Percentiles rank a stretch among this genome's conserved stretches.
Conservation (phyloP, 2,113 vertebrate species). For the Vicugna pacos region DNA sequence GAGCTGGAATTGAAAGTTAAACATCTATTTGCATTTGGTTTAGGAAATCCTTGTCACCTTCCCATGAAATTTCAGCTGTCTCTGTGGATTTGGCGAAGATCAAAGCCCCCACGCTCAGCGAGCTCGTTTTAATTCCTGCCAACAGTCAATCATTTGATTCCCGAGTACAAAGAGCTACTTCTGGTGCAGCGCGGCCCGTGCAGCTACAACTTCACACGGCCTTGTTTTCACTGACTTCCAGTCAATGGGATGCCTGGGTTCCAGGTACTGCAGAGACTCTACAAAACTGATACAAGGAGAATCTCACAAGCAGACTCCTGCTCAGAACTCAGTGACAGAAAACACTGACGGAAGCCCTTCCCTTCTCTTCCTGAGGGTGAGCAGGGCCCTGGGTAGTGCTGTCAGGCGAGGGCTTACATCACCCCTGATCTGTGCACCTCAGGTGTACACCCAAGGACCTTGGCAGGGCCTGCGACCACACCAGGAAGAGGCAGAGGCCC, state of each 20-base stretch:
- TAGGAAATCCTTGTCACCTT: slow-evolving; percentile 47
- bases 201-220: accelerated
- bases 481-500: neutral
- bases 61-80: slow-evolving; percentile 25
- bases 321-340: neutral
- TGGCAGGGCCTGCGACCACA: no score
- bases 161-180: neutral
- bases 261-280: neutral
- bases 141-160: neutral
- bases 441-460: neutral
- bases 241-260: no score
- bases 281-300: neutral
- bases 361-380: neutral
- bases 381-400: accelerated
- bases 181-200: accelerated
- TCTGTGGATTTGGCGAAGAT: neutral
- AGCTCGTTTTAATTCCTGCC: neutral
- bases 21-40: slow-evolving; percentile 59
- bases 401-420: accelerated
- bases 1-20: slow-evolving; percentile 44
- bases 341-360: no score
- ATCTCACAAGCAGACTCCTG: neutral
- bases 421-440: accelerated
- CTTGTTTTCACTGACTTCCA: neutral
- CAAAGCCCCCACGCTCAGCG: neutral